Conservation (phyloP, 2,888 invertebrate species). For the Sarcophaga variegata region DNA sequence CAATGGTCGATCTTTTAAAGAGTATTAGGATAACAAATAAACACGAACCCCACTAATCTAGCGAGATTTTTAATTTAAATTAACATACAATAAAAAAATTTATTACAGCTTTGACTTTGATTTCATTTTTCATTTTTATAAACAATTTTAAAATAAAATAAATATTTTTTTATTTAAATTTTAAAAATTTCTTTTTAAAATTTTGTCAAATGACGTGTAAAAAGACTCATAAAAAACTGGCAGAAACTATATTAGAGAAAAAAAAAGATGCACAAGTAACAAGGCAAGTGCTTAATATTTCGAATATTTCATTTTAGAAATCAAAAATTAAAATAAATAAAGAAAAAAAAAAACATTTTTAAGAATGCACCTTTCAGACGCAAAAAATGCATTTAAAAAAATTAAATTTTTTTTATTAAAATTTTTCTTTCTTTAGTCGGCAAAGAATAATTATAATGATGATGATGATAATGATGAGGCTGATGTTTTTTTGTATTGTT, state of each 20-base stretch:
- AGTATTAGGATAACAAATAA: slow-evolving; percentile 40
- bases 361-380: not conserved
- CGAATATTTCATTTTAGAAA: slow-evolving; percentile 6
- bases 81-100: slow-evolving; percentile 58
- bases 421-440: slow-evolving; percentile 37
- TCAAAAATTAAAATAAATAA: not conserved
- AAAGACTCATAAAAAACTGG: slow-evolving; percentile 57
- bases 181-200: slow-evolving; percentile 2
- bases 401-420: slow-evolving; percentile 36
- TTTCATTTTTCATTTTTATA: slow-evolving; percentile 24
- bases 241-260: not conserved
- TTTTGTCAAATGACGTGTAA: slow-evolving; percentile 57
- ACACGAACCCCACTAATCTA: slow-evolving; percentile 4
- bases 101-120: slow-evolving; percentile 57
- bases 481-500: slow-evolving; percentile 48
- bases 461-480: not conserved
- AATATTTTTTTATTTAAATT: slow-evolving; percentile 68
- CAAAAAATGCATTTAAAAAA: slow-evolving; percentile 58
- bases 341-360: slow-evolving; percentile 17
- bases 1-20: not conserved
- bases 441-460: not conserved
- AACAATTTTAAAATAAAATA: slow-evolving; percentile 22
- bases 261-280: slow-evolving; percentile 6
- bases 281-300: not conserved
- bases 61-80: slow-evolving; percentile 13